Base-by-base conservation (phyloP, 2,888 invertebrate genomes). In the Hemistola chrysoprasaria region DNA sequence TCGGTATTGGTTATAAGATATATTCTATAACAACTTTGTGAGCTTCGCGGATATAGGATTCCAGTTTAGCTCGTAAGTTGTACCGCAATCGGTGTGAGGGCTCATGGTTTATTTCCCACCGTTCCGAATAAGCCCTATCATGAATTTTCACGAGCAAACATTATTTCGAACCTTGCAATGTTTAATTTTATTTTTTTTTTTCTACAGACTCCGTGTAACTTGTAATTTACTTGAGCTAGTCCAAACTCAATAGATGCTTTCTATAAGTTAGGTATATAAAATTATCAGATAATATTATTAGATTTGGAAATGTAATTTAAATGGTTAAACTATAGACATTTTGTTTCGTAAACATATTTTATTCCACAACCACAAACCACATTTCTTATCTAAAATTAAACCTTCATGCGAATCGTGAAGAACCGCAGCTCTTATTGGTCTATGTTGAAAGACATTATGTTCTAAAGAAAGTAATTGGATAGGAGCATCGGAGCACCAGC, bases 361-460 rank as follows among this genome's bases (percentile, higher is more conserved):
- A n/a, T n/a, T n/a, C n/a, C n/a, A n/a, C n/a, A n/a, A n/a, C n/a
- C 47, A 59, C 62, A 62, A 59, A 46, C 64, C 60, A 60, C 61
- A 62, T 62, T 58, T 59, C 62, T 73, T 71, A 82, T 83, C 79
- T 78, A 62, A 78, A 81, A 80, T 82, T 74, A 79, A 81, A 82
- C 80, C 78, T 79, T 70, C 72, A 65, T 71, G 73, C 58, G 56
- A 60, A 73, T 71, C 64, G 64, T 60, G 64, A 76, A 67, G 62
- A 64, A 55, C 54, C 50, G 16, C 16, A 53, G 64, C 68, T 4
- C 62, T 67, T 74, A 72, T 73, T 71, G 71, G 65, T 50, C 59
- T 59, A 48, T 59, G 60, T 74, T 66, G 63, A 67, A 59, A 59
- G 68, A 76, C 66, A 74, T 76, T 82, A 78, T 78, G 69, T 74